Percentiles rank a stretch among this genome's conserved stretches.
phyloP scores from a whole-genome alignment of 2,888 invertebrate species.

The Cylindroiulus punctatus region DNA sequence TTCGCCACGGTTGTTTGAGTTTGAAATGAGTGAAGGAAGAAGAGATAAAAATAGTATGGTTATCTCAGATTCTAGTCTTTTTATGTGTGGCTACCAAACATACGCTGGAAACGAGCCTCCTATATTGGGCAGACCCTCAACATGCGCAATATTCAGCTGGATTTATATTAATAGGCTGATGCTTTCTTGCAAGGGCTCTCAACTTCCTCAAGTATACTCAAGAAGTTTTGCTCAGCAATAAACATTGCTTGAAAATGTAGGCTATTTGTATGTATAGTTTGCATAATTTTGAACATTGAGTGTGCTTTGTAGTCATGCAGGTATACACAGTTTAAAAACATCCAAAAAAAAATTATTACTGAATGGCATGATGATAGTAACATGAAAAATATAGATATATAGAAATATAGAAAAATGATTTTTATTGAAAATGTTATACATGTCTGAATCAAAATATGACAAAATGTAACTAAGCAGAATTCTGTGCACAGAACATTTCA shows the following conservation, averaged over 20 bases:
- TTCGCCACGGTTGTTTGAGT: constrained; percentile 34
- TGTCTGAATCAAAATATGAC: not conserved
- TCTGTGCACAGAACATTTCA: no score
- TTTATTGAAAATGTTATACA: not conserved
- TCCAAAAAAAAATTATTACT: not conserved
- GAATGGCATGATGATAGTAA: not conserved
- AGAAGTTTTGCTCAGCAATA: not conserved
- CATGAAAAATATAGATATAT: not conserved
- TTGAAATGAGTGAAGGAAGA: constrained; percentile 36
- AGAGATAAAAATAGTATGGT: constrained; percentile 27
- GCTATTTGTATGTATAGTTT: not conserved
- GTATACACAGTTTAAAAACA: no score
- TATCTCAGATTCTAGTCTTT: constrained; percentile 15
- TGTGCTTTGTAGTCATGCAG: no score
- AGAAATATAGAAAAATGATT: not conserved
- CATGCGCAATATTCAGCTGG: not conserved
- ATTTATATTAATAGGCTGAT: no score
- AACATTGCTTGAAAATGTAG: not conserved
- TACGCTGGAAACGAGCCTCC: not conserved
- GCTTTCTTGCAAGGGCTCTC: no score
- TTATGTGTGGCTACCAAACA: constrained; percentile 12
- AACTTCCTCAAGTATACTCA: not conserved
- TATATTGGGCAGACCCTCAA: not conserved
- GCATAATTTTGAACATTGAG: no score
- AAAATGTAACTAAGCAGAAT: no score